phyloP scores from a whole-genome alignment of 2,113 vertebrate species.

The Istiophorus platypterus region DNA sequence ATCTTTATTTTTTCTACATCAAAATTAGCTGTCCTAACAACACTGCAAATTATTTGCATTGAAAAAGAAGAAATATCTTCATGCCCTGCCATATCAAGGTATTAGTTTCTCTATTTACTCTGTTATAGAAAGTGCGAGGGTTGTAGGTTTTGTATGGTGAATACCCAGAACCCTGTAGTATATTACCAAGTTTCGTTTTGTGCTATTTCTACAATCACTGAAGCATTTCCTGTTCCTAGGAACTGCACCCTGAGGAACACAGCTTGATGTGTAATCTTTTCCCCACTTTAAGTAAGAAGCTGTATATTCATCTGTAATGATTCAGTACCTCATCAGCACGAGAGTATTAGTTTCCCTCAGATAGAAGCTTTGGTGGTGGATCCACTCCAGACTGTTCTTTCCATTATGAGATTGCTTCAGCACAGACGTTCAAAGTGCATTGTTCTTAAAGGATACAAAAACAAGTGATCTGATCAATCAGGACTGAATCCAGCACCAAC shows the following conservation, averaged over 20 bases:
- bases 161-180: neutral
- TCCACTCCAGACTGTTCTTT: neutral
- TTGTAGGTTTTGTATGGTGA: neutral
- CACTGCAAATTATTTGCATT: too few species aligned
- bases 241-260: neutral
- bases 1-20: too few species aligned
- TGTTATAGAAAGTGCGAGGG: neutral
- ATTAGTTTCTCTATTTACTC: neutral
- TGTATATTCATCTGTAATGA: conserved; percentile 22
- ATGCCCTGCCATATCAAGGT: too few species aligned
- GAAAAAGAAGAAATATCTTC: too few species aligned
- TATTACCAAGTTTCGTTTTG: neutral
- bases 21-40: too few species aligned
- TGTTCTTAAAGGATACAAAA: neutral
- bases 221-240: neutral
- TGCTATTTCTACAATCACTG: neutral
- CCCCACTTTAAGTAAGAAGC: neutral
- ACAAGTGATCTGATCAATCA: neutral
- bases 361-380: conserved; percentile 13
- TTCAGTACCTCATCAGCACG: neutral
- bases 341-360: neutral
- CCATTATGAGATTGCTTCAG: conserved; percentile 11
- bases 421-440: neutral
- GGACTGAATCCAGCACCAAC: neutral
- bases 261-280: conserved; percentile 4